Base-by-base conservation (phyloP, 2,113 vertebrate species). In the Xiphorhynchus elegans region DNA sequence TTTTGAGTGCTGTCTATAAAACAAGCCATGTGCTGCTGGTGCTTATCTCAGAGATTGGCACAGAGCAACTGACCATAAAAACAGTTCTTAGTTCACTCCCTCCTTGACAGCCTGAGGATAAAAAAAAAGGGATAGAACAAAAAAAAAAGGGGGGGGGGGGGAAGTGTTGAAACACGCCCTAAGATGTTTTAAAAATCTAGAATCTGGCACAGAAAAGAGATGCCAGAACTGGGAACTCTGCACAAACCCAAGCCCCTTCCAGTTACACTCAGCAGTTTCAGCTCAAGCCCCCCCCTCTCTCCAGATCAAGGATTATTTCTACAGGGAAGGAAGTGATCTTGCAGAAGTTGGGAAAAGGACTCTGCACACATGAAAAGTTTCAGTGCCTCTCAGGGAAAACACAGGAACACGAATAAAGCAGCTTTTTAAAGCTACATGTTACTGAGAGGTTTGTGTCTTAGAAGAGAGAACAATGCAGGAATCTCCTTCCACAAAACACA, bases 21-120 rank as follows among this genome's bases (percentile, higher is more conserved):
- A 70, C 3, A 68, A 92, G 49, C 28, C 73, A n/a, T 5, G 17
- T 75, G 89, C 42, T 82, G 35, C 29, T 89, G 84, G 73, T 72
- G 56, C 73, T 92, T 95, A 92, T 95, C 86, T 90, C 42, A 6
- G 13, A 95, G 80, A 96, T 81, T 92, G 93, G 89, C 64, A 81
- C 33, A 60, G 39, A 89, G 42, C 60, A 94, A 63, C 53, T 89
- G 91, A 58, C 69, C 46, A 55, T 24, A 81, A 93, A 87, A 66
- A 59, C 3, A 93, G 75, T 15, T 89, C 76, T 79, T 44, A 17
- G 28, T 35, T 62, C 53, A 58, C 29, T 87, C 50, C 40, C 49
- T 68, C 20, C 50, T 50, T 47, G 77, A 28, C 0, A 85, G 50
- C 37, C 42, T 62, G 40, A 87, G 24, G 6, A 6, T 29, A 44